Conservation (phyloP, 2,113 vertebrate genomes). For the Dipodomys spectabilis region DNA sequence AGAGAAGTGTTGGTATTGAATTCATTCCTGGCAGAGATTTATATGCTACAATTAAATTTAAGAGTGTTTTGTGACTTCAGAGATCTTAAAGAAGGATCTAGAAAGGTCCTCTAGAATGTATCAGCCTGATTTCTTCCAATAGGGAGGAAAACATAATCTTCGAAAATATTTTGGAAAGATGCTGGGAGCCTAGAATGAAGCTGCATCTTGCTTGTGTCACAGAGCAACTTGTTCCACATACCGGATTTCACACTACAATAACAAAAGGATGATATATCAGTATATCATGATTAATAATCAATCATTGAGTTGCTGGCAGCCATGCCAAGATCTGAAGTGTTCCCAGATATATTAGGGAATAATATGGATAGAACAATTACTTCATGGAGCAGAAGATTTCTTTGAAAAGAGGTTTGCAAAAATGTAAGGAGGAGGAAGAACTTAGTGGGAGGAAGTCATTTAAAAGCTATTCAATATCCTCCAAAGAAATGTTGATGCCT, state of each 20-base stretch:
- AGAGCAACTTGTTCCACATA: not conserved
- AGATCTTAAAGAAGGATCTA: not conserved
- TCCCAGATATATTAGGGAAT: not conserved
- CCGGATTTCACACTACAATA: not conserved
- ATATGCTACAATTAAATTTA: not conserved
- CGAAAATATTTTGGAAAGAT: not conserved
- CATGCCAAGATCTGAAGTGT: not conserved
- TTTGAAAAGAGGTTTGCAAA: not conserved
- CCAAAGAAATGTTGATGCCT: not conserved
- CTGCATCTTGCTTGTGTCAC: slow-evolving; percentile 5
- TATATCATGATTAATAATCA: not conserved
- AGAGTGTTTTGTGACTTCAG: not conserved
- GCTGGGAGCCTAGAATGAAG: not conserved
- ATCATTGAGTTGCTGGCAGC: too few relatives aligned
- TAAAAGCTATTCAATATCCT: not conserved
- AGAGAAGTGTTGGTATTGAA: not conserved
- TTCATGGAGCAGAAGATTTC: not conserved
- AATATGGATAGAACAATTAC: not conserved
- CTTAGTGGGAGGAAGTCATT: not conserved
- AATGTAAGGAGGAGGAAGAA: not conserved
- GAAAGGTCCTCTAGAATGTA: not conserved
- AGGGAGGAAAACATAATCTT: not conserved
- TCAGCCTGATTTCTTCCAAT: not conserved
- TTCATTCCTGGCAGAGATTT: not conserved
- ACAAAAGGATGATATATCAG: not conserved